These are phyloP conservation scores for Dasyprocta punctata DNA, from an alignment of 2,113 vertebrate species.

Conservation along the genomic window DNA sequence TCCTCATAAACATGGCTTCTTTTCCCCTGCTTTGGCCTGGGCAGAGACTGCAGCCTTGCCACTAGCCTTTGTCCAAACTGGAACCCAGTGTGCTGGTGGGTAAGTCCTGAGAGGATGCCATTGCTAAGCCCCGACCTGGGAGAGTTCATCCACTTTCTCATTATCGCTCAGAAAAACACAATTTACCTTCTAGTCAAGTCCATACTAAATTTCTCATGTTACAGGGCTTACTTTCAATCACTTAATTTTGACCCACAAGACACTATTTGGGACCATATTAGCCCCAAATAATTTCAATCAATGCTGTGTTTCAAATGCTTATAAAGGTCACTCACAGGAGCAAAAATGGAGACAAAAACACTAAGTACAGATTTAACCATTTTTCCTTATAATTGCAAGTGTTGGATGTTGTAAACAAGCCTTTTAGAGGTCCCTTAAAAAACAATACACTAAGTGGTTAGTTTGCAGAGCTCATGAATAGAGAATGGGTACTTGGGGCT, in stretches of 20 bases:
- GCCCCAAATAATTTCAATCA: slow-evolving; percentile 44
- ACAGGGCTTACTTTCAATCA: background rate
- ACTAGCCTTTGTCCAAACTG: background rate
- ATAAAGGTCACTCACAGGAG: slow-evolving; percentile 46
- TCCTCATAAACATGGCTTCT: background rate
- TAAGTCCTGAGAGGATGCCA: background rate
- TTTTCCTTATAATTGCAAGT: slow-evolving; percentile 72
- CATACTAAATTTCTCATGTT: background rate
- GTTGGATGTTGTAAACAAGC: slow-evolving; percentile 71
- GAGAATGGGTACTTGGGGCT: slow-evolving; percentile 66
- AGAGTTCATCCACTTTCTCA: background rate
- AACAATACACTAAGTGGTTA: slow-evolving; percentile 67
- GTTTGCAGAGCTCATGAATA: slow-evolving; percentile 78
- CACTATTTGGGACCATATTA: slow-evolving; percentile 10
- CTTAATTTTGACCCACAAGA: slow-evolving; percentile 59
- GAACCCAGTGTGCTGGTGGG: background rate
- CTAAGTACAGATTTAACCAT: slow-evolving; percentile 54
- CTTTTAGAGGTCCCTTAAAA: slow-evolving; percentile 66
- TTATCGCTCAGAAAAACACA: slow-evolving; percentile 5
- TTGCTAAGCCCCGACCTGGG: background rate
- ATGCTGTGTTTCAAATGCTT: background rate
- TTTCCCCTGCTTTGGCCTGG: background rate
- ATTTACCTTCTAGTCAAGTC: background rate
- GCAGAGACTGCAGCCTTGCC: background rate
- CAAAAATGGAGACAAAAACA: slow-evolving; percentile 54